A percentile compares a stretch with the other conserved stretches of the same genome.
Conservation (phyloP, 2,113 vertebrate genomes). For the Neopipo cinnamomea region DNA sequence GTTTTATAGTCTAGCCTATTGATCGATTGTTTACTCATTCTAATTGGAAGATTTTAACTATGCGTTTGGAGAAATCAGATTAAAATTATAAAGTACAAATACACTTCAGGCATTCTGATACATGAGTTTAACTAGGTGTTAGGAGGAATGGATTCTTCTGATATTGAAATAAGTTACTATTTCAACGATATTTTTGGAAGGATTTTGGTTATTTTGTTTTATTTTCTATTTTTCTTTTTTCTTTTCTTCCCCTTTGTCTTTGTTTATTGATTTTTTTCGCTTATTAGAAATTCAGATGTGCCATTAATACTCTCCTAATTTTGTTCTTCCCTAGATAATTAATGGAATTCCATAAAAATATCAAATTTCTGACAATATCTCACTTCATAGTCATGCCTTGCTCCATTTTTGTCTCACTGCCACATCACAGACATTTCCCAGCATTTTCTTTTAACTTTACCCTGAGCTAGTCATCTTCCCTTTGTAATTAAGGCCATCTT, state of each 20-base stretch:
- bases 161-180: not conserved
- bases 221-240: not conserved
- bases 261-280: not conserved
- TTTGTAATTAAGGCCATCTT: not conserved
- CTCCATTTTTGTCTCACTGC: not conserved
- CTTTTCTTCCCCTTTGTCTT: not conserved
- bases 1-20: not conserved
- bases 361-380: not conserved
- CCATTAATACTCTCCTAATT: not conserved
- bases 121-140: not conserved
- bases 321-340: not conserved
- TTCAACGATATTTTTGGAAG: not conserved
- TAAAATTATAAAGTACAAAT: not conserved
- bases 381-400: not conserved
- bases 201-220: not conserved
- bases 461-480: not conserved
- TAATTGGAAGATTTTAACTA: not conserved
- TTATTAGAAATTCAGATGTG: not conserved
- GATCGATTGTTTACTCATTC: not conserved
- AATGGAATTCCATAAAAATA: not conserved
- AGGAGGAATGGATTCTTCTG: not conserved
- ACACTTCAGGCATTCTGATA: not conserved
- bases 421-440: not conserved
- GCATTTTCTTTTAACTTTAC: not conserved
- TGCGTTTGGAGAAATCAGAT: not conserved